Evolutionary conservation across 2,797 vertebrate species (phyloP), one percentile per base, ranked within the genome.

Genomic region (Florisuga fusca): DNA sequence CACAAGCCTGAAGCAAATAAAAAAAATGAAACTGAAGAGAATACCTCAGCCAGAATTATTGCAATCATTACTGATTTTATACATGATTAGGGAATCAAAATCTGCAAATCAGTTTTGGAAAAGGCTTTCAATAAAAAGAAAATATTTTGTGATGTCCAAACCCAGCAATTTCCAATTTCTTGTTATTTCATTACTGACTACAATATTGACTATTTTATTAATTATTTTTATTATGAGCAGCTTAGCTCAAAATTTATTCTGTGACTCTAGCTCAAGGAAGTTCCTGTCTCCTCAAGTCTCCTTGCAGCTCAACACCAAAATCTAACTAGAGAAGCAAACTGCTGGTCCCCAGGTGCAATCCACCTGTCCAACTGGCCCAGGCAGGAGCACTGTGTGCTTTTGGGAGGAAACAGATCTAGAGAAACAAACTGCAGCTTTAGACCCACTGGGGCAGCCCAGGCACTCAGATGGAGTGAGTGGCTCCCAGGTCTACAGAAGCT

Each of bases 1-100:
- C 99, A 46, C 99, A 99, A 17, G 99, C 99, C 99, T 99, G 94
- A 87, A 78, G 25, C 27, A 89, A 82, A 79, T 4, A 1, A 7
- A 12, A 78, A n/a, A 54, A 67, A 38, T 4, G 5, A 58, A 57
- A 45, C 2, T 33, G 7, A 76, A 79, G 45, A 54, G 82, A 87
- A 68, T 45, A 74, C 12, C 23, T 36, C 12, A 54, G 27, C 78
- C 20, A 68, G 45, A 78, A 25, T 84, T 76, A 74, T 0, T 73
- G 80, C 21, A 64, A 61, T 67, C 50, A 43, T 59, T 75, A 55
- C 12, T 50, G 38, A 76, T 69, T 90, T 78, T 36, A 84, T 46
- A 77, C 10, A 78, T 2, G 7, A 53, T 12, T 18, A 74, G 33
- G 46, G 74, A 84, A 84, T 61, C 31, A 57, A 73, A 84, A 82